These are phyloP conservation scores for Aradophagus sp. DNA, from an alignment of 1,140 invertebrate genomes.

Conservation along the genomic window DNA sequence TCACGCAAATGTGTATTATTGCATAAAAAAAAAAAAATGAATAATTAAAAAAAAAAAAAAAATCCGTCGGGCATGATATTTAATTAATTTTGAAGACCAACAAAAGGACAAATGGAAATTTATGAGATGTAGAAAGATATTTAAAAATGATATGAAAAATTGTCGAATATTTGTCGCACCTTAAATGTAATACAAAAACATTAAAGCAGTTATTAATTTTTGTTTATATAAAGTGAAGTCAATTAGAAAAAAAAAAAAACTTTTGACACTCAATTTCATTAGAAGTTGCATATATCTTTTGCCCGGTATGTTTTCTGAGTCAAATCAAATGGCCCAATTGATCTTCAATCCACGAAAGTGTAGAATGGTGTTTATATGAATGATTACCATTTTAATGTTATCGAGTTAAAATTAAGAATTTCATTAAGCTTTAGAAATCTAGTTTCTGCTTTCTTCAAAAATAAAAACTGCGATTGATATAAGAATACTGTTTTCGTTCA, in stretches of 20 bases:
- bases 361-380: slow-evolving; percentile 73
- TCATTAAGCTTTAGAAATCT: slow-evolving; percentile 72
- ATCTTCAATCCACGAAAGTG: slow-evolving; percentile 54
- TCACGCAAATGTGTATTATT: slow-evolving; percentile 8
- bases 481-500: slow-evolving; percentile 59
- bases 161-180: slow-evolving; percentile 26
- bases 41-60: slow-evolving; percentile 1
- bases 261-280: slow-evolving; percentile 15
- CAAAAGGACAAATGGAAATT: slow-evolving; percentile 19
- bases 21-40: not conserved
- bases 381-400: slow-evolving; percentile 69
- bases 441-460: slow-evolving; percentile 67
- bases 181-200: slow-evolving; percentile 12
- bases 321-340: slow-evolving; percentile 12
- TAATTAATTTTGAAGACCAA: slow-evolving; percentile 21
- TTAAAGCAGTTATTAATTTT: slow-evolving; percentile 1
- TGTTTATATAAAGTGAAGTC: not conserved
- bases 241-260: slow-evolving; percentile 4
- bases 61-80: slow-evolving; percentile 20
- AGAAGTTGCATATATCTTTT: slow-evolving; percentile 18
- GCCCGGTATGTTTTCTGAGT: slow-evolving; percentile 18
- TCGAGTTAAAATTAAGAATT: slow-evolving; percentile 68
- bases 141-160: slow-evolving; percentile 1
- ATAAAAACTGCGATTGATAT: slow-evolving; percentile 32
- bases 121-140: slow-evolving; percentile 5